These are phyloP conservation scores for Zaprionus bogoriensis DNA, from an alignment of 2,888 invertebrate genomes.

Conservation along the genomic window DNA sequence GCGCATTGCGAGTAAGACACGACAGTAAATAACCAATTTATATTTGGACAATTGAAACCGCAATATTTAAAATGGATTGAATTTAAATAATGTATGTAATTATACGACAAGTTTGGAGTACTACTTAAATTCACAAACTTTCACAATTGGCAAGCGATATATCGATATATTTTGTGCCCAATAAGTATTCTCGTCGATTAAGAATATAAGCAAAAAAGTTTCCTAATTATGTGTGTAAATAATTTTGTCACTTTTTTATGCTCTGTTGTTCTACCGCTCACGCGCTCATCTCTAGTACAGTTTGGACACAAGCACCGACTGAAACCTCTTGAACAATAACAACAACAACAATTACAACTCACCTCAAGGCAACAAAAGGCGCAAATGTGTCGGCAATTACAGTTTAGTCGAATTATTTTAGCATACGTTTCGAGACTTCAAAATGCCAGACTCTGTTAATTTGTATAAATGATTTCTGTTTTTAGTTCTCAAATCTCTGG, in stretches of 20 bases:
- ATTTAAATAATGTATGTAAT: neutral
- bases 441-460: neutral
- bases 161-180: neutral
- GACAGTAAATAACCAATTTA: neutral
- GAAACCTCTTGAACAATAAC: constrained; percentile 29
- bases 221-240: neutral
- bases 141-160: neutral
- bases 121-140: neutral
- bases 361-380: constrained; percentile 51
- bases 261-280: neutral
- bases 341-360: constrained; percentile 41
- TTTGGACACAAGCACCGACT: constrained; percentile 40
- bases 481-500: constrained; percentile 29
- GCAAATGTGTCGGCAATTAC: constrained; percentile 41
- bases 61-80: neutral
- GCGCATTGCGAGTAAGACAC: neutral
- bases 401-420: constrained; percentile 26
- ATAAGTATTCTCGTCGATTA: neutral
- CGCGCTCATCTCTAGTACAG: constrained; percentile 51
- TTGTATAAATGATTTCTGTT: constrained; percentile 5
- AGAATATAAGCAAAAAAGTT: neutral
- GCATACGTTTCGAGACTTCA: constrained; percentile 3
- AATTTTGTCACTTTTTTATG: neutral
- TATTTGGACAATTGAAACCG: neutral
- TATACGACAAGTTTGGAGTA: too few relatives aligned